These are phyloP conservation scores for Phenganax subtilis DNA, from an alignment of 92 coral and sea anemone species.

Conservation along the genomic window DNA sequence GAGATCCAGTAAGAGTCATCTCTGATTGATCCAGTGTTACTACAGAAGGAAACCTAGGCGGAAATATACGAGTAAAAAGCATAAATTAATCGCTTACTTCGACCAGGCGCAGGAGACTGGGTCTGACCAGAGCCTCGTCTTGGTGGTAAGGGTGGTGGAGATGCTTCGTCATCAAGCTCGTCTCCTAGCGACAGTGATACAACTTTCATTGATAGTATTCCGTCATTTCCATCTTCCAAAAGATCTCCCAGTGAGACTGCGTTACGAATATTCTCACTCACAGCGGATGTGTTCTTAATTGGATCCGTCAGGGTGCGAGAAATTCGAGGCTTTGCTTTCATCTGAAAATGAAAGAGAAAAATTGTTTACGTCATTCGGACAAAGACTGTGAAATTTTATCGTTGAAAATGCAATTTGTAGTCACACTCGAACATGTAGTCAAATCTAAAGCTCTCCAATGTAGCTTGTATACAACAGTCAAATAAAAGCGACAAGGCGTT, in stretches of 20 bases:
- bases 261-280: background rate
- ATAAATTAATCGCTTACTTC: too few species aligned
- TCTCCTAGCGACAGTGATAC: slow-evolving; percentile 20
- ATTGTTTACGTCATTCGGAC: background rate
- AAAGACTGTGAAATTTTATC: too few species aligned
- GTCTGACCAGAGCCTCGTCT: background rate
- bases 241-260: slow-evolving; percentile 10
- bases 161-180: background rate
- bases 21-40: too few species aligned
- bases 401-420: too few species aligned
- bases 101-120: too few species aligned
- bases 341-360: background rate
- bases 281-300: background rate
- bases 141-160: slow-evolving; percentile 40
- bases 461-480: too few species aligned
- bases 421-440: too few species aligned
- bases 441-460: too few species aligned
- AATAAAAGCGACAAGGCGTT: background rate
- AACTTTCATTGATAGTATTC: background rate
- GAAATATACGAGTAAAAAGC: too few species aligned
- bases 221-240: slow-evolving; percentile 13
- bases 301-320: slow-evolving; percentile 30
- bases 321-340: background rate
- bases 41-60: too few species aligned
- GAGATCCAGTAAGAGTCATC: too few species aligned